Conservation (phyloP, 1,140 invertebrate species). For the Drosophila kanapiae region DNA sequence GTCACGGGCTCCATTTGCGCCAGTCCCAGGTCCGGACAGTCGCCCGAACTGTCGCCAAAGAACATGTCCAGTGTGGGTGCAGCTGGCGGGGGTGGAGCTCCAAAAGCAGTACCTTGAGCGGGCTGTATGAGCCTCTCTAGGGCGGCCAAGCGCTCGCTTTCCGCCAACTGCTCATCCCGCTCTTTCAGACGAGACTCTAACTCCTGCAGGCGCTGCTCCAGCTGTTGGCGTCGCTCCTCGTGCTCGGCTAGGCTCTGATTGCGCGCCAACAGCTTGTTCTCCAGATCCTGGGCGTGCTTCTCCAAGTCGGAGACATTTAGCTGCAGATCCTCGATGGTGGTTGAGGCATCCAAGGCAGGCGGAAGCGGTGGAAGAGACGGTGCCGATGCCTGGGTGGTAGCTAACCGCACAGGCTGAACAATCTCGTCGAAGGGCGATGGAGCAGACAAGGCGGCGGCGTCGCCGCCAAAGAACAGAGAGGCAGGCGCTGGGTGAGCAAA, state of each 20-base stretch:
- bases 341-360: constrained; percentile 21
- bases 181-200: constrained; percentile 39
- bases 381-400: neutral
- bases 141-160: constrained; percentile 49
- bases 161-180: constrained; percentile 46
- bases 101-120: neutral
- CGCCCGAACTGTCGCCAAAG: constrained; percentile 46
- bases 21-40: constrained; percentile 39
- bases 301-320: constrained; percentile 82
- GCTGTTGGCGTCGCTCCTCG: constrained; percentile 56
- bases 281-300: constrained; percentile 78
- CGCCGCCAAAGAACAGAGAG: constrained; percentile 69
- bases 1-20: constrained; percentile 72
- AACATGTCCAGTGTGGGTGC: constrained; percentile 75
- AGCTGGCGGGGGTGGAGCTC: neutral
- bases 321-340: constrained; percentile 82
- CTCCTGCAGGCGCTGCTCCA: constrained; percentile 50
- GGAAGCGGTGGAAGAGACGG: too few relatives aligned
- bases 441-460: constrained; percentile 33
- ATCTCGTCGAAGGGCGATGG: constrained; percentile 80
- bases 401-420: constrained; percentile 48
- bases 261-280: constrained; percentile 58
- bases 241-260: constrained; percentile 49
- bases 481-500: constrained; percentile 31
- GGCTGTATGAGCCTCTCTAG: constrained; percentile 57